Evolutionary conservation across 1,140 invertebrate genomes (phyloP).

Genomic region (Heliothis virescens): DNA sequence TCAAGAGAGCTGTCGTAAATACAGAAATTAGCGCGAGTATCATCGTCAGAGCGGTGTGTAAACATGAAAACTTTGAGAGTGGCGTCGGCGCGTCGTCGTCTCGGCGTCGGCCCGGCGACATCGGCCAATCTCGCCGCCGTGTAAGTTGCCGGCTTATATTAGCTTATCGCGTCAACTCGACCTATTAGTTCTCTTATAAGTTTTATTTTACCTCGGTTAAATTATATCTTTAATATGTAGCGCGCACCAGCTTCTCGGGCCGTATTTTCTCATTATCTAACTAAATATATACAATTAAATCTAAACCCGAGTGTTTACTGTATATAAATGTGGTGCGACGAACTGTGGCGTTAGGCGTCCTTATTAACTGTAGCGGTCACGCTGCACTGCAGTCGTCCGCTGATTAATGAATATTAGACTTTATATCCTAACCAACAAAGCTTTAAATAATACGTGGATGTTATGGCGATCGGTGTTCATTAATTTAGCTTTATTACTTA

Average conservation of each 20-base stretch:
- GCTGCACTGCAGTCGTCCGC: constrained; percentile 42
- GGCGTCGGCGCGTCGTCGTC: constrained; percentile 29
- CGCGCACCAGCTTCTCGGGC: constrained; percentile 3
- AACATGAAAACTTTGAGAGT: constrained; percentile 80
- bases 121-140: constrained; percentile 54
- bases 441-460: constrained; percentile 21
- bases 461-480: constrained; percentile 4
- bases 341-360: constrained; percentile 47
- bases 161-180: constrained; percentile 58
- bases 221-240: constrained; percentile 42
- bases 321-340: constrained; percentile 47
- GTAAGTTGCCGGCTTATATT: constrained; percentile 64
- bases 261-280: constrained; percentile 41
- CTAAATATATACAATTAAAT: constrained; percentile 44
- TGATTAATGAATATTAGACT: constrained; percentile 48
- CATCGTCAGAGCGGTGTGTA: constrained; percentile 73
- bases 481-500: constrained; percentile 34
- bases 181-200: constrained; percentile 56
- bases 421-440: constrained; percentile 15
- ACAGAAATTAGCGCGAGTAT: constrained; percentile 80
- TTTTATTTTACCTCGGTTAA: constrained; percentile 42
- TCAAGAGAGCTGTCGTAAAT: constrained; percentile 81
- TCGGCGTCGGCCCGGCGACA: constrained; percentile 13
- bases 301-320: constrained; percentile 40
- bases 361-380: constrained; percentile 49